These are phyloP conservation scores for Chaetops frenatus DNA, from an alignment of 2,113 vertebrate genomes.

Conservation along the genomic window DNA sequence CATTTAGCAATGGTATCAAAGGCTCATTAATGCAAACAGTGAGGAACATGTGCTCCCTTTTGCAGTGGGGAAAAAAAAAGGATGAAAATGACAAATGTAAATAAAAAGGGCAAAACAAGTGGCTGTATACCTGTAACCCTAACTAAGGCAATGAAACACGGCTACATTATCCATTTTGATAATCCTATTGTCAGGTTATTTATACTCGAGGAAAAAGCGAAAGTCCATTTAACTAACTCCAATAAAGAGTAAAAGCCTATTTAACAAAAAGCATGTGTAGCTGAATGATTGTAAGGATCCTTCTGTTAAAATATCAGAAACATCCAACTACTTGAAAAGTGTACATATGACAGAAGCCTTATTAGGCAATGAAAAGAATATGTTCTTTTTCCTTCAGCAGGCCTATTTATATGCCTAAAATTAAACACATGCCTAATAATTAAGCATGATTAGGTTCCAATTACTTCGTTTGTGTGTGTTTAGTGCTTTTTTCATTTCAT, in stretches of 20 bases:
- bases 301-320: neutral
- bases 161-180: neutral
- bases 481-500: neutral
- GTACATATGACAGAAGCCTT: neutral
- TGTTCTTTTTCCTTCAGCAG: slow-evolving; percentile 26
- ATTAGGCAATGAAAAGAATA: slow-evolving; percentile 22
- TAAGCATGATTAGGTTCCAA: slow-evolving; percentile 29
- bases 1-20: neutral
- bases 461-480: slow-evolving; percentile 26
- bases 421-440: slow-evolving; percentile 50
- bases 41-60: neutral
- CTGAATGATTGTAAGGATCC: neutral
- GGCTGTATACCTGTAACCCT: neutral
- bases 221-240: neutral
- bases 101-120: neutral
- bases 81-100: neutral
- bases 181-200: neutral
- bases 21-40: neutral
- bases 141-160: neutral
- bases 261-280: neutral
- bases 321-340: neutral
- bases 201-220: neutral
- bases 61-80: accelerated
- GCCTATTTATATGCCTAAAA: slow-evolving; percentile 43
- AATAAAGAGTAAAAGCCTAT: neutral